Evolutionary conservation across 92 coral and sea anemone genomes (phyloP).

Genomic region (Bergia sp.): DNA sequence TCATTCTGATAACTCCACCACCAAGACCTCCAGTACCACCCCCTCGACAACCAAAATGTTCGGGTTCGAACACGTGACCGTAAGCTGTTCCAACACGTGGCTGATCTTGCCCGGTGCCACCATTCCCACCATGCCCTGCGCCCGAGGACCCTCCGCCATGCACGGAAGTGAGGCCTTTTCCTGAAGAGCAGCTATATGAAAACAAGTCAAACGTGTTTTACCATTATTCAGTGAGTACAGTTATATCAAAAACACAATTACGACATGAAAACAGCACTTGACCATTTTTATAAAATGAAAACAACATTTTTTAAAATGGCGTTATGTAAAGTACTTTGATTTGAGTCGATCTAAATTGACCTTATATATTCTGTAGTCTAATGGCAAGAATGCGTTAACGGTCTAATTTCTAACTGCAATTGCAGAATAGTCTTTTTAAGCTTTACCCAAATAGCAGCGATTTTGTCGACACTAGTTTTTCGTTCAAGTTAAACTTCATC

Average conservation of each 20-base stretch:
- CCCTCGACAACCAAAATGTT: constrained; percentile 94
- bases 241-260: neutral
- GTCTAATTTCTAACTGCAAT: too few species aligned
- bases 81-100: constrained; percentile 92
- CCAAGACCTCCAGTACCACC: constrained; percentile 97
- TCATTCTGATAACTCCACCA: constrained; percentile 89
- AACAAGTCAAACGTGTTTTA: neutral
- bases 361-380: too few species aligned
- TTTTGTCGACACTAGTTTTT: too few species aligned
- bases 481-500: neutral
- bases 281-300: neutral
- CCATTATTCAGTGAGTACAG: neutral
- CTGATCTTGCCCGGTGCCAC: constrained; percentile 80
- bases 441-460: neutral
- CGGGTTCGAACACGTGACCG: constrained; percentile 94
- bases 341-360: too few species aligned
- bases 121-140: constrained; percentile 99
- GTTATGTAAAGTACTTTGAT: too few species aligned
- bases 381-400: too few species aligned
- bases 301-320: neutral
- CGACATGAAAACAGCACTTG: neutral
- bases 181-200: constrained; percentile 39
- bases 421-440: too few species aligned
- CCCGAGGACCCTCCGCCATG: constrained; percentile 84
- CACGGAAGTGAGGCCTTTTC: constrained; percentile 44